Conservation (phyloP, 2,888 invertebrate species). For the Neoscelio sp. region DNA sequence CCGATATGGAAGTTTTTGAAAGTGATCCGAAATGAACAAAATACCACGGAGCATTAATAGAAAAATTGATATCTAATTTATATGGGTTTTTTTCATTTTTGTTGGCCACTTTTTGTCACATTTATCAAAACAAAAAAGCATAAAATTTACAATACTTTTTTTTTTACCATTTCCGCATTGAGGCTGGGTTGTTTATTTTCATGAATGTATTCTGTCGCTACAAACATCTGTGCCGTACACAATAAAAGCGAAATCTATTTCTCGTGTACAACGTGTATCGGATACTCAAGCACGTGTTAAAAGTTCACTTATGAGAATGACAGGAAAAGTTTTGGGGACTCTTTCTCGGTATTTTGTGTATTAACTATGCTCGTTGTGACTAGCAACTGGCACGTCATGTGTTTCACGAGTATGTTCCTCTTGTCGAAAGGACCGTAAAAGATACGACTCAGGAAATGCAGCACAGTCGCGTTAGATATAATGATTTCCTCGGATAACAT, state of each 20-base stretch:
- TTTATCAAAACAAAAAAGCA: no score
- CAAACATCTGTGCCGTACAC: conserved; percentile 36
- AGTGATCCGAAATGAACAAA: no score
- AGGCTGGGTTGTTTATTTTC: conserved; percentile 10
- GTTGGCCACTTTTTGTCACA: no score
- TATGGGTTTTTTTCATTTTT: no score
- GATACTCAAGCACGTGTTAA: conserved; percentile 47
- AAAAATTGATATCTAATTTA: no score
- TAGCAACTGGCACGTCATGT: conserved; percentile 54
- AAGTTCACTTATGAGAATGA: conserved; percentile 40
- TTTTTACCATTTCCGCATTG: neutral
- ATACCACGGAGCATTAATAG: no score
- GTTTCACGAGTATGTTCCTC: conserved; percentile 41
- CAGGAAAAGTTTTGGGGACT: conserved; percentile 42
- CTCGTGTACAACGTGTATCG: neutral
- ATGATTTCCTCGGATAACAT: conserved; percentile 54
- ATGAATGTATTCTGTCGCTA: neutral
- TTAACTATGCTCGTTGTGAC: conserved; percentile 26
- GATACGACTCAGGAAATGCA: conserved; percentile 51
- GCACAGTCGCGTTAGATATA: conserved; percentile 21
- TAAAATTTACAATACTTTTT: no score
- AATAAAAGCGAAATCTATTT: conserved; percentile 18
- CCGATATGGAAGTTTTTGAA: no score
- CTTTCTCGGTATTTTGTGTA: conserved; percentile 41
- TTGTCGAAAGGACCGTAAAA: conserved; percentile 54